Conservation (phyloP, 2,113 vertebrate genomes). For the Neopipo cinnamomea region DNA sequence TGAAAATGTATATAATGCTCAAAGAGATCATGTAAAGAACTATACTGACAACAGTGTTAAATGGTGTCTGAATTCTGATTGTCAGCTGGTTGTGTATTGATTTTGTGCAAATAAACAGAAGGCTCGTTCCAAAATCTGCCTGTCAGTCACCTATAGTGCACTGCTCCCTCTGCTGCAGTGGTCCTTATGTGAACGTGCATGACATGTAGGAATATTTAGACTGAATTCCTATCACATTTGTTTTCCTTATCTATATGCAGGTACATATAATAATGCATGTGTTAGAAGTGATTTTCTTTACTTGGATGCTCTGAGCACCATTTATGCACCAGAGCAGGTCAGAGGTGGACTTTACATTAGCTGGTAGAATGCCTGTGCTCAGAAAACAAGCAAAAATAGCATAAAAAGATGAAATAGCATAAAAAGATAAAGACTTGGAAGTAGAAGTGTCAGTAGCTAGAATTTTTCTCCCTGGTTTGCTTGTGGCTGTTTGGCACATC, state of each 20-base stretch:
- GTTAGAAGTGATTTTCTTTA: background rate
- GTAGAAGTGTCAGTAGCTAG: background rate
- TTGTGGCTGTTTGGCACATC: background rate
- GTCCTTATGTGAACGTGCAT: fast-evolving
- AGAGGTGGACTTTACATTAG: background rate
- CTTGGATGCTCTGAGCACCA: background rate
- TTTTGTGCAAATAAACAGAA: background rate
- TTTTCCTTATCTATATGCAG: background rate
- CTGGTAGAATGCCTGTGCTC: background rate
- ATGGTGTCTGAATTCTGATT: background rate
- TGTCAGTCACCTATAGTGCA: background rate
- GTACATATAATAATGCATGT: background rate
- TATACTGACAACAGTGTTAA: background rate
- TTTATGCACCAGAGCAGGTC: background rate
- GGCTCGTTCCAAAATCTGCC: background rate
- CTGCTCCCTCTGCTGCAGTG: background rate
- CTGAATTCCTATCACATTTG: background rate
- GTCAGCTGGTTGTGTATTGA: background rate
- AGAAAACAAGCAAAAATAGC: background rate
- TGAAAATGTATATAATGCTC: background rate
- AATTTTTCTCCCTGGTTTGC: background rate
- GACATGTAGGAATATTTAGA: background rate
- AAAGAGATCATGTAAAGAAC: background rate
- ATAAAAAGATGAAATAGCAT: background rate
- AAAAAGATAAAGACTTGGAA: background rate